phyloP scores from a whole-genome alignment of 2,888 invertebrate genomes.

The Oxystoma pomonae region DNA sequence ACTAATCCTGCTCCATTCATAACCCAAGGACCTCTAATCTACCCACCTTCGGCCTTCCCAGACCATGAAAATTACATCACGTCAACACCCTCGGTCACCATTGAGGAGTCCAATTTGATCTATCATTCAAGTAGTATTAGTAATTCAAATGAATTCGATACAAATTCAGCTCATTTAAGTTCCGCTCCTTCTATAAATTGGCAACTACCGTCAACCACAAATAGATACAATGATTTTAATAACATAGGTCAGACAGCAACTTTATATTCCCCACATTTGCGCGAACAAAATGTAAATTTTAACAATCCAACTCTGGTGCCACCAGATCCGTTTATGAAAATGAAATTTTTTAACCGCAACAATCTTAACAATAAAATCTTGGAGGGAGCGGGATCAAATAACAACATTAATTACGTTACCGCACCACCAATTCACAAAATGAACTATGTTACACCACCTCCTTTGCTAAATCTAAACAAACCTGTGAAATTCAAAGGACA shows the following conservation, averaged over 20 bases:
- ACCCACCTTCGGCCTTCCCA: neutral
- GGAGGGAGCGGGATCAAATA: constrained; percentile 34
- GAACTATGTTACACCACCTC: constrained; percentile 37
- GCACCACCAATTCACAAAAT: constrained; percentile 30
- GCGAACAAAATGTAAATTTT: constrained; percentile 21
- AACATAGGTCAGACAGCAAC: neutral
- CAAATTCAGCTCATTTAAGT: constrained; percentile 20
- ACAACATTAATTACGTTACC: constrained; percentile 37
- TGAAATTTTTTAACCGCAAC: constrained; percentile 30
- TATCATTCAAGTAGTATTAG: constrained; percentile 59
- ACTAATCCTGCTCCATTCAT: too few relatives aligned
- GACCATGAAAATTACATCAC: neutral
- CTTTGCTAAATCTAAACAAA: constrained; percentile 26
- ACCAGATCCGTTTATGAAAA: constrained; percentile 33
- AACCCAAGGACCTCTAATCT: neutral
- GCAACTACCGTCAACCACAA: constrained; percentile 25
- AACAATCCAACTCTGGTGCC: constrained; percentile 29
- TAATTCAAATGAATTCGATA: constrained; percentile 48
- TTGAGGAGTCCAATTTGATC: constrained; percentile 61
- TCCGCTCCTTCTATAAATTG: constrained; percentile 23
- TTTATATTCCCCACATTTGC: neutral
- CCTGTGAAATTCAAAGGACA: constrained; percentile 46
- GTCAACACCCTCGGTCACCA: constrained; percentile 42
- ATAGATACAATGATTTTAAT: neutral
- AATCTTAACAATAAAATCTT: constrained; percentile 30